Evolutionary conservation across 2,888 invertebrate species (phyloP).

Genomic region (Epiblema foenella): DNA sequence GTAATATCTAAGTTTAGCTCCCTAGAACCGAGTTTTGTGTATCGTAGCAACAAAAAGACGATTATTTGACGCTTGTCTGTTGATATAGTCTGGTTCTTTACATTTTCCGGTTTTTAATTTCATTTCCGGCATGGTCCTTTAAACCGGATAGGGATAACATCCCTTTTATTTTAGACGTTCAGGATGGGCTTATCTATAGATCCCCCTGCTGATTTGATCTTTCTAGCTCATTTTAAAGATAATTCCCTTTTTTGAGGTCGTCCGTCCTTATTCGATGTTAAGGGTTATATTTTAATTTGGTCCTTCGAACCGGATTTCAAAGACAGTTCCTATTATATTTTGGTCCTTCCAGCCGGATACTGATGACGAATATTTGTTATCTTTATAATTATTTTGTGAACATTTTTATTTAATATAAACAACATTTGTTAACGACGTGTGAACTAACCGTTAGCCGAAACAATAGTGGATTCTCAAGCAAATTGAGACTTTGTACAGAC

Average conservation of each 20-base stretch:
- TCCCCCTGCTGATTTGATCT: neutral
- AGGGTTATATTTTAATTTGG: neutral
- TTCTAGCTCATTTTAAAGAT: neutral
- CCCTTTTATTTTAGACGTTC: neutral
- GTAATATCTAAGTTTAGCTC: neutral
- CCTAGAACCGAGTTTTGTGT: neutral
- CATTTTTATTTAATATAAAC: constrained; percentile 12
- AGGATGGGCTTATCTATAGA: too few relatives aligned
- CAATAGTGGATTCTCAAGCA: constrained; percentile 10
- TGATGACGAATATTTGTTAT: neutral
- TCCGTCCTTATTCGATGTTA: neutral
- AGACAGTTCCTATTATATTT: too few relatives aligned
- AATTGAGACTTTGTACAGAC: neutral
- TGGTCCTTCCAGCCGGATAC: constrained; percentile 11
- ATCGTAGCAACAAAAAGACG: neutral
- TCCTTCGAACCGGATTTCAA: neutral
- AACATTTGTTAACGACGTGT: neutral
- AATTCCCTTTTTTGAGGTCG: neutral
- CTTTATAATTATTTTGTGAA: constrained; percentile 5
- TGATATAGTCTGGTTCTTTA: neutral
- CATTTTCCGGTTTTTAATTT: neutral
- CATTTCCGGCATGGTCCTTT: neutral
- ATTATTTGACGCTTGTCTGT: neutral
- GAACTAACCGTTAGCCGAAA: neutral
- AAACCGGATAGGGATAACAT: neutral